A percentile compares a stretch with the other conserved stretches of the same genome.
These are phyloP conservation scores for Teleopsis dalmanni DNA, from an alignment of 1,140 invertebrate genomes.

Conservation along the genomic window DNA sequence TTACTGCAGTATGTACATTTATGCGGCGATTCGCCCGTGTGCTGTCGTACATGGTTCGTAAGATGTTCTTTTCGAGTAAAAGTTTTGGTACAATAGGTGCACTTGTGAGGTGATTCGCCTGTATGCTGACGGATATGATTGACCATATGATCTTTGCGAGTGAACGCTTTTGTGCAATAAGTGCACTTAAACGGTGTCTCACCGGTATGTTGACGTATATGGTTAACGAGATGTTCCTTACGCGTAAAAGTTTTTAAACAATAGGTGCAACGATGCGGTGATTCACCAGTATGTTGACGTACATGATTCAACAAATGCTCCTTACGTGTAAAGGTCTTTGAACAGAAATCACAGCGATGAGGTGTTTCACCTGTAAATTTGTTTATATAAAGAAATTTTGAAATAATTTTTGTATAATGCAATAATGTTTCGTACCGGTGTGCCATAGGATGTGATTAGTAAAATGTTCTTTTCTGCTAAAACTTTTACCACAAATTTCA, in stretches of 20 bases:
- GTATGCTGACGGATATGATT: slow-evolving; percentile 82
- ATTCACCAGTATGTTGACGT: slow-evolving; percentile 64
- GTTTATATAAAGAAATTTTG: not conserved
- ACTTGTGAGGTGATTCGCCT: slow-evolving; percentile 70
- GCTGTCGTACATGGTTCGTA: slow-evolving; percentile 61
- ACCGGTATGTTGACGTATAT: slow-evolving; percentile 71
- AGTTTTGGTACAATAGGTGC: slow-evolving; percentile 71
- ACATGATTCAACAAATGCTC: slow-evolving; percentile 77
- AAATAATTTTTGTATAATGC: not conserved
- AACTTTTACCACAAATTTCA: slow-evolving; percentile 79
- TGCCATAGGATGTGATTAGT: slow-evolving; percentile 82
- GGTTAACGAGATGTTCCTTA: slow-evolving; percentile 73
- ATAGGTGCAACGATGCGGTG: slow-evolving; percentile 54
- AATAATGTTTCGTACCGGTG: slow-evolving; percentile 48
- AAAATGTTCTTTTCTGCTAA: slow-evolving; percentile 78
- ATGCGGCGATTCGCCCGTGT: slow-evolving; percentile 72
- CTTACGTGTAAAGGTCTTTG: slow-evolving; percentile 75
- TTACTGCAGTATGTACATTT: slow-evolving; percentile 69
- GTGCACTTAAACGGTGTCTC: slow-evolving; percentile 80
- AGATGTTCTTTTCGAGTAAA: slow-evolving; percentile 69
- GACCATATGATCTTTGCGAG: slow-evolving; percentile 66
- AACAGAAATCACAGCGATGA: slow-evolving; percentile 76
- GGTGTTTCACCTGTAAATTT: slow-evolving; percentile 64
- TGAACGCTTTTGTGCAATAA: slow-evolving; percentile 80
- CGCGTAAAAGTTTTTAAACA: slow-evolving; percentile 66